Percentiles rank a stretch among this genome's conserved stretches.
phyloP scores from a whole-genome alignment of 2,888 invertebrate species.

The Ctena decussata region DNA sequence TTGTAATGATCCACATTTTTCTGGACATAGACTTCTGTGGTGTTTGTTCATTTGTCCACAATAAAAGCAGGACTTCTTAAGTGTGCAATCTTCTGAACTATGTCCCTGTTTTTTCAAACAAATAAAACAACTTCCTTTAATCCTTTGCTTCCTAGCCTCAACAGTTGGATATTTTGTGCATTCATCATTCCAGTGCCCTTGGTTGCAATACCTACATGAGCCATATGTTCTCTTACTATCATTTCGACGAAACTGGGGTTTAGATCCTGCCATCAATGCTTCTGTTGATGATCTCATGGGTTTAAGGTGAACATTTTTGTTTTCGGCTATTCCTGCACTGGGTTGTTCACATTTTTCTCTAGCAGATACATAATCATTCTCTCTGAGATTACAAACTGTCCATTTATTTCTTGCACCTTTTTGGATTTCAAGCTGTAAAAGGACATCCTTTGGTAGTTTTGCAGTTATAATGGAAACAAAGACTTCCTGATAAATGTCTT shows the following conservation, averaged over 20 bases:
- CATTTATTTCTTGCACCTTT: conserved; percentile 4
- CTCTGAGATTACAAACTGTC: neutral
- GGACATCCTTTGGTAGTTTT: neutral
- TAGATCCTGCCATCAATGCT: neutral
- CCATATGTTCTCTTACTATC: neutral
- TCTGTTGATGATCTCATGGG: neutral
- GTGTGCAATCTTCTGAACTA: neutral
- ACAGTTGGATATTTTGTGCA: neutral
- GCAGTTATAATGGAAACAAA: conserved; percentile 12
- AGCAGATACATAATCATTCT: neutral
- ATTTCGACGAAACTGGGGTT: no score
- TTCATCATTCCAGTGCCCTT: conserved; percentile 13
- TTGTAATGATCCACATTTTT: no score
- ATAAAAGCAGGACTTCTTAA: neutral
- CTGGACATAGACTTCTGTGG: no score
- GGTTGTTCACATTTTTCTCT: neutral
- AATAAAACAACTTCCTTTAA: neutral
- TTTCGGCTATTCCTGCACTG: neutral
- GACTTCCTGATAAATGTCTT: conserved; percentile 13
- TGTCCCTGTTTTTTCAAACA: neutral
- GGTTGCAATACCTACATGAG: neutral
- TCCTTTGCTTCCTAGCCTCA: neutral
- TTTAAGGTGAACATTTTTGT: neutral
- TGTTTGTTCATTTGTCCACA: no score
- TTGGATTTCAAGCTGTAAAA: neutral